Conservation (phyloP, 2,888 invertebrate species). For the Osmoderma eremita region DNA sequence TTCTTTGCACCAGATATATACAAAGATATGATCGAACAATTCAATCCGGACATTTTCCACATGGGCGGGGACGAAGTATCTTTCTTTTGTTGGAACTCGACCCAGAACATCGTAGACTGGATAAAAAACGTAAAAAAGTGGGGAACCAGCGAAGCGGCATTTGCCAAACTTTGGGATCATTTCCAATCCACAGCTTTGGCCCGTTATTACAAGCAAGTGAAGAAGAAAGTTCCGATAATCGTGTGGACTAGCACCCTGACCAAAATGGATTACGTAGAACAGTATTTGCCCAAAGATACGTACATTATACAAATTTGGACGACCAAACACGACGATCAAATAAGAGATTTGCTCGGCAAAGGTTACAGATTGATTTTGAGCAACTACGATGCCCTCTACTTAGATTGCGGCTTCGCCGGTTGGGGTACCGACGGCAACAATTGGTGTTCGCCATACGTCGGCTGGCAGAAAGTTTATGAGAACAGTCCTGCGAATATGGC, state of each 20-base stretch:
- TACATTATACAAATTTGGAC: slow-evolving; percentile 84
- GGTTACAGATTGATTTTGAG: slow-evolving; percentile 83
- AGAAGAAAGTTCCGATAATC: slow-evolving; percentile 68
- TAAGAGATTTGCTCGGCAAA: slow-evolving; percentile 78
- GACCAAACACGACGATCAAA: slow-evolving; percentile 83
- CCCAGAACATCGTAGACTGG: no score
- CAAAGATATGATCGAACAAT: slow-evolving; percentile 77
- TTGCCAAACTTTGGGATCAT: no score
- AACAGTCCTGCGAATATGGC: slow-evolving; percentile 75
- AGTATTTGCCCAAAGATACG: slow-evolving; percentile 64
- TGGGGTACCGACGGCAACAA: slow-evolving; percentile 87
- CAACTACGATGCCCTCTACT: slow-evolving; percentile 89
- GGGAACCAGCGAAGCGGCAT: no score
- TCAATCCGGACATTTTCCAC: slow-evolving; percentile 84
- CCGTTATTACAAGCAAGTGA: no score
- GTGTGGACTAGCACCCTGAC: slow-evolving; percentile 84
- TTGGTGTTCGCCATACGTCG: slow-evolving; percentile 87
- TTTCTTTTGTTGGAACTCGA: no score
- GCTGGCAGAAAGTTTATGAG: slow-evolving; percentile 88
- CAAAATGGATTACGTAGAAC: slow-evolving; percentile 73
- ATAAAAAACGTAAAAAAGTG: no score
- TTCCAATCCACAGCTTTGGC: no score
- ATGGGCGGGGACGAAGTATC: slow-evolving; percentile 88
- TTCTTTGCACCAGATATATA: no score
- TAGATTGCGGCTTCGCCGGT: slow-evolving; percentile 87